phyloP scores from a whole-genome alignment of 2,888 invertebrate species.

The Pedicia rivosa region DNA sequence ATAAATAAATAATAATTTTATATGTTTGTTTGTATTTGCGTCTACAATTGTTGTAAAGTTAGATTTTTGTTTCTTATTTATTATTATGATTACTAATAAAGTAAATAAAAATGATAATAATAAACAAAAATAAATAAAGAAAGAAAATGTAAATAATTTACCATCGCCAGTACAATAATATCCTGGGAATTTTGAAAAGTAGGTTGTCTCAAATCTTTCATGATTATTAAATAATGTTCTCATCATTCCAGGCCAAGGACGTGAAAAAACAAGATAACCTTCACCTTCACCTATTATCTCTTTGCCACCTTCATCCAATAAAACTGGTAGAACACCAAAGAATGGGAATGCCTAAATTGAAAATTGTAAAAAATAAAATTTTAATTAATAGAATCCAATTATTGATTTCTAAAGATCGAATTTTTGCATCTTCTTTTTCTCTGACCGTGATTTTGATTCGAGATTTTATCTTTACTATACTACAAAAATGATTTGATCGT shows the following conservation, averaged over 20 bases:
- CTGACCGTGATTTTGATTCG: too few species aligned
- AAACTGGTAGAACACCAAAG: conserved; percentile 83
- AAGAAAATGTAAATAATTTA: conserved; percentile 27
- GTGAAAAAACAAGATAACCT: conserved; percentile 85
- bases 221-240: conserved; percentile 85
- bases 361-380: conserved; percentile 7
- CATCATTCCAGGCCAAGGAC: conserved; percentile 99
- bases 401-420: too few species aligned
- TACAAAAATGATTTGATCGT: too few species aligned
- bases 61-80: neutral
- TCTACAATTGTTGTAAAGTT: too few species aligned
- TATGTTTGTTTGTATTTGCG: too few species aligned
- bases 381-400: too few species aligned
- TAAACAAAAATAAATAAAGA: neutral
- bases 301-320: conserved; percentile 77
- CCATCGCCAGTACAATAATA: conserved; percentile 98
- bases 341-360: conserved; percentile 74
- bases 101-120: neutral
- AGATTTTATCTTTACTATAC: too few species aligned
- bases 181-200: conserved; percentile 91
- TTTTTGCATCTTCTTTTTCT: too few species aligned
- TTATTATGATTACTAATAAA: conserved; percentile 1
- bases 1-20: too few species aligned
- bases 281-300: conserved; percentile 78
- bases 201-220: conserved; percentile 75